phyloP scores from a whole-genome alignment of 2,888 invertebrate species.

The Phymatocera aterrima region DNA sequence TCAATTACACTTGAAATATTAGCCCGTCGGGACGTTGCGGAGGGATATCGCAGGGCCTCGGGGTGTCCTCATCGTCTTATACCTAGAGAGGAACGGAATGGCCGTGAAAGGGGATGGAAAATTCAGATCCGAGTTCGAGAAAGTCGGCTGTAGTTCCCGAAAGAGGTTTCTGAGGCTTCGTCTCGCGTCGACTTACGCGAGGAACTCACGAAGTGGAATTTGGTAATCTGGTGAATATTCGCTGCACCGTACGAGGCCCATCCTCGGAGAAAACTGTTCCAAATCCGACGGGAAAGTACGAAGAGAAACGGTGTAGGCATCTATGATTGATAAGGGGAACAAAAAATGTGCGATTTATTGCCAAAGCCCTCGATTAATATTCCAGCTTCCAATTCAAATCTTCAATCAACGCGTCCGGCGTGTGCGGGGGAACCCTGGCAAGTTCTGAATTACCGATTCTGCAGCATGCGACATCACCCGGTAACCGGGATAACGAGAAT shows the following conservation, averaged over 20 bases:
- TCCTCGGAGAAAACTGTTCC: not conserved
- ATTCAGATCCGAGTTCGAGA: conserved; percentile 36
- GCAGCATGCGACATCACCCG: not conserved
- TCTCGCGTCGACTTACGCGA: conserved; percentile 4
- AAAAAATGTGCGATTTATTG: no score
- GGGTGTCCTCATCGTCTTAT: conserved; percentile 22
- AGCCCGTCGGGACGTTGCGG: conserved; percentile 39
- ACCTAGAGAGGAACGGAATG: not conserved
- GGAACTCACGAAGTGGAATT: conserved; percentile 3
- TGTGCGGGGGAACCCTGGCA: not conserved
- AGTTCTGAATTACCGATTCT: conserved; percentile 6
- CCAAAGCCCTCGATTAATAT: no score
- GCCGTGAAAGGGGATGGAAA: conserved; percentile 17
- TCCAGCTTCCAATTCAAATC: not conserved
- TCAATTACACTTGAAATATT: conserved; percentile 51
- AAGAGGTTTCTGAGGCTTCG: not conserved
- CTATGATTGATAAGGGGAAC: no score
- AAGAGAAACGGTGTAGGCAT: no score
- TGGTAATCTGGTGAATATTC: conserved; percentile 16
- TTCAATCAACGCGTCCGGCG: not conserved
- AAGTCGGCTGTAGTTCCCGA: conserved; percentile 30
- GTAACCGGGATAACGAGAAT: conserved; percentile 36
- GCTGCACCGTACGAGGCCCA: not conserved
- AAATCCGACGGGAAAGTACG: not conserved
- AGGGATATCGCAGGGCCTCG: conserved; percentile 25